These are phyloP conservation scores for Chrysogorgia sp. DNA, from an alignment of 92 coral and sea anemone genomes.

Conservation along the genomic window DNA sequence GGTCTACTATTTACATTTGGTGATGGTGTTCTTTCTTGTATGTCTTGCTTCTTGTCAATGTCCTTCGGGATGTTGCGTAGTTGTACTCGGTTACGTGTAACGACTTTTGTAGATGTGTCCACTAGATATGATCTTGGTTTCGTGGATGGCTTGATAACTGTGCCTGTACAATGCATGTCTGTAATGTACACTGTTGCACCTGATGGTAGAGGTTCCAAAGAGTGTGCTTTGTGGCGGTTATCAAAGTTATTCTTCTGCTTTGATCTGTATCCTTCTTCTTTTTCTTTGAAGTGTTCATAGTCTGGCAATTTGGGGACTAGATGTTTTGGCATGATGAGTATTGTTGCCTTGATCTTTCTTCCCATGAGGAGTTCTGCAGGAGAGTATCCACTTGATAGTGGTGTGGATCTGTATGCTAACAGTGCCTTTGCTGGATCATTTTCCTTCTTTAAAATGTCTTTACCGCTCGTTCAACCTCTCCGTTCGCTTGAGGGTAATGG, in stretches of 20 bases:
- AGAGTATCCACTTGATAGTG: slow-evolving; percentile 36
- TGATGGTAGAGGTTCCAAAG: not conserved
- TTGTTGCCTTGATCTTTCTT: slow-evolving; percentile 19
- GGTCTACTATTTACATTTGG: too few relatives aligned
- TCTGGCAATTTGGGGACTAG: not conserved
- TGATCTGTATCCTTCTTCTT: slow-evolving; percentile 11
- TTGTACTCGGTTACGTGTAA: too few relatives aligned
- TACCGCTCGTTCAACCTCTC: slow-evolving; percentile 55
- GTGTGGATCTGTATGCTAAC: slow-evolving; percentile 48
- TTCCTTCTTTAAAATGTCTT: slow-evolving; percentile 17
- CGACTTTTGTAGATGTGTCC: too few relatives aligned
- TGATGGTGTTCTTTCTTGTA: too few relatives aligned
- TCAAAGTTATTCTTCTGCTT: slow-evolving; percentile 21
- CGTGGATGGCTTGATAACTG: too few relatives aligned
- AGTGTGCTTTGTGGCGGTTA: not conserved
- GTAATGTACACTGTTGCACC: slow-evolving; percentile 12
- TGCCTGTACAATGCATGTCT: too few relatives aligned
- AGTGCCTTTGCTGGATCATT: slow-evolving; percentile 51
- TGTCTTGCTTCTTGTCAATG: too few relatives aligned
- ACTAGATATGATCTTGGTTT: too few relatives aligned
- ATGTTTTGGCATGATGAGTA: slow-evolving; percentile 7
- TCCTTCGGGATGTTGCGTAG: too few relatives aligned
- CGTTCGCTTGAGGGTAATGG: slow-evolving; percentile 34
- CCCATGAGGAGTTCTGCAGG: slow-evolving; percentile 48
- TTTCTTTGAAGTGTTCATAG: not conserved